Base-by-base conservation (phyloP, 1,140 invertebrate species). In the Drosophila arizonae region DNA sequence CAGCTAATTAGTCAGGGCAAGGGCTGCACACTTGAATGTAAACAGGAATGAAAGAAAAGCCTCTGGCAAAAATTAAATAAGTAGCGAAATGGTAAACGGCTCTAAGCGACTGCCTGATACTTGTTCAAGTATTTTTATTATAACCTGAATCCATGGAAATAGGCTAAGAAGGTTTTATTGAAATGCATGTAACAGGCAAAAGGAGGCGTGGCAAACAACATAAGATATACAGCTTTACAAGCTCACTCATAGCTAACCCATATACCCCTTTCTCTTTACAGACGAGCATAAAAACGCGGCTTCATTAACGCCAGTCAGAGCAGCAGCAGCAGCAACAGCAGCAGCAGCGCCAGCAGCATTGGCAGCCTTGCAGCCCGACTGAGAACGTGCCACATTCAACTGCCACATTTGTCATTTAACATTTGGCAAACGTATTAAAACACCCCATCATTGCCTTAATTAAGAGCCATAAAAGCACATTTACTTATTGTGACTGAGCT, bases 391-490 rank as follows among this genome's bases (percentile, higher is more conserved):
- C 66, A 71, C 66, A 52, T 24, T 26, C 41, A 60, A 67, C 69
- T 65, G 72, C 56, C 85, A 80, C 66, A 39, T 88, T 85, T 79
- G 82, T 90, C 90, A 86, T 88, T 91, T 82, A 91, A 90, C 90
- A 91, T 91, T 91, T 90, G 80, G 86, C 81, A 90, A 90, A 91
- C 90, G 90, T 90, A 91, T 91, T 91, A 90, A 91, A 91, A 91
- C 90, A 91, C 86, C 90, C 90, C 90, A 91, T 91, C 90, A 91
- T 90, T 90, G 90, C 90, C 90, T 91, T 91, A 91, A 91, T 91
- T 91, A 91, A 91, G 90, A 91, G 87, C 90, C 90, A 91, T 91
- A 91, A 91, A 91, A 91, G 90, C 82, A 88, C 90, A 91, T 91
- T 91, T 91, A 91, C 90, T 91, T 91, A 89, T 88, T 88, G 80